phyloP scores from a whole-genome alignment of 2,113 vertebrate species.

The Ariopsis seemanni region DNA sequence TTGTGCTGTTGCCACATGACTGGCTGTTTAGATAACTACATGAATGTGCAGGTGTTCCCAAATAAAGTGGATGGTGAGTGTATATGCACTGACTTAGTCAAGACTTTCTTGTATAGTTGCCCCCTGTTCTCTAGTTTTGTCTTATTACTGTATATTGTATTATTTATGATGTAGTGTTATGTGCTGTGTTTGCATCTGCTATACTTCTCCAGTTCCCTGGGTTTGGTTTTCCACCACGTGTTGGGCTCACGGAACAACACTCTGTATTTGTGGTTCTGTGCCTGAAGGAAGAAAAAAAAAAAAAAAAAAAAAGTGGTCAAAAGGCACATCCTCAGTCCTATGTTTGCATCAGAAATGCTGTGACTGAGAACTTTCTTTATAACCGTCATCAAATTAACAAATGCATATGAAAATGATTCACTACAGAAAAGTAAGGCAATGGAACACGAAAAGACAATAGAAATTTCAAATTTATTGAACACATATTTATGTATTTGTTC shows the following conservation, averaged over 20 bases:
- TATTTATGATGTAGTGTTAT: not conserved
- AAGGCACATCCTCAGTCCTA: not conserved
- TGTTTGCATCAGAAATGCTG: not conserved
- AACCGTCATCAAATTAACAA: not conserved
- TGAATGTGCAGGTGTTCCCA: not conserved
- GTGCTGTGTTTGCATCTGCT: conserved; percentile 23
- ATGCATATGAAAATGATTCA: not conserved
- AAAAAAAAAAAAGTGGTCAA: not conserved
- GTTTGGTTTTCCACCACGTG: conserved; percentile 95
- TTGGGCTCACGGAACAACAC: conserved; percentile 92
- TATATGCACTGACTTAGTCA: not conserved
- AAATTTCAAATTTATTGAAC: not conserved
- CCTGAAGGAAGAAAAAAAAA: conserved; percentile 69
- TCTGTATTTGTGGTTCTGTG: conserved; percentile 86
- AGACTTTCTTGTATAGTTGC: not conserved
- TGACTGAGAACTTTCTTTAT: not conserved
- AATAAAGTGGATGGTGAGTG: not conserved
- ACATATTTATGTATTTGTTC: not conserved
- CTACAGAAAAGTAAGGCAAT: not conserved
- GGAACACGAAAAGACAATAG: not conserved
- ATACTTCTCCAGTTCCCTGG: conserved; percentile 93
- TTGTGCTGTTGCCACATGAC: not conserved
- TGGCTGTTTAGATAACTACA: not conserved
- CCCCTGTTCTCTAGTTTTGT: not conserved
- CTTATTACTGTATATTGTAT: not conserved